Evolutionary conservation across 2,113 vertebrate species (phyloP).

Genomic region (Bubo bubo): DNA sequence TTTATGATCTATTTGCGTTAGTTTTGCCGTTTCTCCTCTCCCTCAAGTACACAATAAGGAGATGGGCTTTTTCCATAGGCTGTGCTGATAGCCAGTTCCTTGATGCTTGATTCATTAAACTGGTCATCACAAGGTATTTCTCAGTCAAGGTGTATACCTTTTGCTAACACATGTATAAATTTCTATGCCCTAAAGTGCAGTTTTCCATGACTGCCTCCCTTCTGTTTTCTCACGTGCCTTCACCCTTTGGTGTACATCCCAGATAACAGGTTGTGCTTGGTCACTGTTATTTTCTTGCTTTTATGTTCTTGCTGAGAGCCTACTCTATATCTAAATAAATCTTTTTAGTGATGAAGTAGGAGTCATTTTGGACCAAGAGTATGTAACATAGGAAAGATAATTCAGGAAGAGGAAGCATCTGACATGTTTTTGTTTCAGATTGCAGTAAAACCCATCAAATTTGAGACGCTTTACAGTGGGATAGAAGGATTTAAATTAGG

Average conservation of each 20-base stretch:
- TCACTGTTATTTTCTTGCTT: not conserved
- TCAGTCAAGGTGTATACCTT: not conserved
- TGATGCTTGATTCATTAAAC: not conserved
- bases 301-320: not conserved
- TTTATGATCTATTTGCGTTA: not conserved
- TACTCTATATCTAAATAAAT: not conserved
- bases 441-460: not conserved
- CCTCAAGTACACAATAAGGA: not conserved
- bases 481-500: not conserved
- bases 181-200: not conserved
- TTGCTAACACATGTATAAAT: not conserved
- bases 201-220: not conserved
- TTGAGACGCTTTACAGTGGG: not conserved
- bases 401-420: not conserved
- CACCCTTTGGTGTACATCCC: not conserved
- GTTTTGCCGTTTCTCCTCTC: not conserved
- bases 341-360: not conserved
- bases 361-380: not conserved
- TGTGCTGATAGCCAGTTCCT: not conserved
- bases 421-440: not conserved
- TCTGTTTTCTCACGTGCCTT: not conserved
- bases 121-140: not conserved
- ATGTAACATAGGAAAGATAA: not conserved
- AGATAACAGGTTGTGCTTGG: not conserved
- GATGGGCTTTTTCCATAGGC: not conserved